A percentile compares a stretch with the other conserved stretches of the same genome.
phyloP scores from a whole-genome alignment of 2,797 vertebrate species.

The Anolis apletophallus region DNA sequence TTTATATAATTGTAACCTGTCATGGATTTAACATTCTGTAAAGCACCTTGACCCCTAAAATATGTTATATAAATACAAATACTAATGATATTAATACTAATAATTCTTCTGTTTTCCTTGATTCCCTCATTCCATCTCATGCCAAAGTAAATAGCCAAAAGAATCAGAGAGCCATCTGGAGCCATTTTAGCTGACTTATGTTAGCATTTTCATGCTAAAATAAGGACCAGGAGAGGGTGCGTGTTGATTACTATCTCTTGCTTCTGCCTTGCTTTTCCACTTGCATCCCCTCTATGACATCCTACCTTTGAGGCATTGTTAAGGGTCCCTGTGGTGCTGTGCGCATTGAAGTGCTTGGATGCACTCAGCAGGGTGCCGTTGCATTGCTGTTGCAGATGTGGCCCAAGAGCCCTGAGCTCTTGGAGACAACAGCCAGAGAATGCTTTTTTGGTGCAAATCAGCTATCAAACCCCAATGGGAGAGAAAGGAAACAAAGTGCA shows the following conservation, averaged over 20 bases:
- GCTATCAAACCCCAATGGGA: constrained; percentile 46
- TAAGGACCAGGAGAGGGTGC: not conserved
- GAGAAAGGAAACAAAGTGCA: constrained; percentile 41
- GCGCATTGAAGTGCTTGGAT: constrained; percentile 25
- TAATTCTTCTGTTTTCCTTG: not conserved
- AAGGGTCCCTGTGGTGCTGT: constrained; percentile 27
- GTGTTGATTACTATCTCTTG: not conserved
- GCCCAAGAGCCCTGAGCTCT: constrained; percentile 23
- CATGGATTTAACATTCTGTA: too few species aligned
- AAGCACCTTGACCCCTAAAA: too few species aligned
- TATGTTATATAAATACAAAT: too few species aligned
- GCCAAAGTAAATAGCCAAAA: not conserved
- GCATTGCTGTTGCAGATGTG: not conserved
- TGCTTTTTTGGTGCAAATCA: constrained; percentile 51
- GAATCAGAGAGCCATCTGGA: constrained; percentile 23
- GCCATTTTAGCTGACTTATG: not conserved
- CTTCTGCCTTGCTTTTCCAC: constrained; percentile 20
- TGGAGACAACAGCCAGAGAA: not conserved
- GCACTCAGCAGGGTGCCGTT: constrained; percentile 31
- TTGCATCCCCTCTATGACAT: not conserved
- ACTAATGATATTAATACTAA: too few species aligned
- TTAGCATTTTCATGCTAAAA: not conserved
- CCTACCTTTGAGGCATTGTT: constrained; percentile 13
- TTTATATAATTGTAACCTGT: too few species aligned
- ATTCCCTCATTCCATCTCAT: not conserved